A percentile compares a stretch with the other conserved stretches of the same genome.
These are phyloP conservation scores for Bucorvus abyssinicus DNA, from an alignment of 2,797 vertebrate species.

Conservation along the genomic window DNA sequence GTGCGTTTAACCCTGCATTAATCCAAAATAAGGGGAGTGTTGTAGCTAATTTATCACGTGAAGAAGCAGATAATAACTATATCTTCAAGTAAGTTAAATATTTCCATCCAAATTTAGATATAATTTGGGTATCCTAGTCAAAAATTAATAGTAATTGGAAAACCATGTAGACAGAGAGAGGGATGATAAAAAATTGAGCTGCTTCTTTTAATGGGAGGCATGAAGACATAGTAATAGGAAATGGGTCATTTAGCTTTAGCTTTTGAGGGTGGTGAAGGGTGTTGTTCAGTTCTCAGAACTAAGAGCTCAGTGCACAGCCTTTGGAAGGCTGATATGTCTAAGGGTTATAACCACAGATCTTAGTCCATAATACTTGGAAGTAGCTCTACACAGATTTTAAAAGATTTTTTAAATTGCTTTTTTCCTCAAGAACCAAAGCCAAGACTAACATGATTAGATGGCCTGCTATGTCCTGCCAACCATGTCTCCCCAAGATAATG, in stretches of 20 bases:
- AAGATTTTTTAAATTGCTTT: neutral
- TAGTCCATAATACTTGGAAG: neutral
- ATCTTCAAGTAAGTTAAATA: neutral
- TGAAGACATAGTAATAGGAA: neutral
- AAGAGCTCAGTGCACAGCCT: neutral
- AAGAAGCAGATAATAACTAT: neutral
- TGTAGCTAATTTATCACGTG: neutral
- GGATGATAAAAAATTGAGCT: neutral
- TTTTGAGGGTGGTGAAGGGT: neutral
- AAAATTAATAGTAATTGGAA: neutral
- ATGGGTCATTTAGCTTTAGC: neutral
- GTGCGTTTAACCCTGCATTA: neutral
- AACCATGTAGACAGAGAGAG: neutral
- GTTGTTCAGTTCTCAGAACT: neutral
- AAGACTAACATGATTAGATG: neutral
- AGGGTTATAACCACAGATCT: neutral
- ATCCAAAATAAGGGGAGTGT: neutral
- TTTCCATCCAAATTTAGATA: neutral
- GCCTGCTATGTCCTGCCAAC: neutral
- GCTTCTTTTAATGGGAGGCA: neutral
- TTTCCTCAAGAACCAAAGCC: neutral
- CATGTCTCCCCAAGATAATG: accelerated
- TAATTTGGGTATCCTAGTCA: neutral
- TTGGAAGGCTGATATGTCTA: accelerated
- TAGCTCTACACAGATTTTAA: neutral